phyloP scores from a whole-genome alignment of 2,797 vertebrate species.

The Lepus oiostolus region DNA sequence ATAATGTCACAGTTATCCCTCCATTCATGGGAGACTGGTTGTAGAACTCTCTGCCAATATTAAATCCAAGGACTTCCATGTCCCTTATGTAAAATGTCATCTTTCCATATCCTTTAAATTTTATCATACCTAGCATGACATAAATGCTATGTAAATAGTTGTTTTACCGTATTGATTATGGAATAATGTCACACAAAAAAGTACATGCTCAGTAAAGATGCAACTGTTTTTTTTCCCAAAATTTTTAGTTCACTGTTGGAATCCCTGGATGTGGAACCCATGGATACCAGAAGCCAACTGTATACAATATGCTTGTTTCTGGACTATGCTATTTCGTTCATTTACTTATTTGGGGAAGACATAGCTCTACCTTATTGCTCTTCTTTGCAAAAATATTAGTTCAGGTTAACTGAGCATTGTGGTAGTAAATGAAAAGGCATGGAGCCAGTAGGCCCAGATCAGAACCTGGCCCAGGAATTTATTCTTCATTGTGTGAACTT shows the following conservation, averaged over 20 bases:
- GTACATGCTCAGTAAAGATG: no score
- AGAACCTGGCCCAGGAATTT: background rate
- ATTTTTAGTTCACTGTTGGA: no score
- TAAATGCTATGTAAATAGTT: no score
- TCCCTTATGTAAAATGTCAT: background rate
- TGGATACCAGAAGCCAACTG: no score
- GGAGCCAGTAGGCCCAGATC: background rate
- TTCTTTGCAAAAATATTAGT: background rate
- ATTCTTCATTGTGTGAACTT: background rate
- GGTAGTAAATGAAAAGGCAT: fast-evolving
- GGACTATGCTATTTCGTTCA: background rate
- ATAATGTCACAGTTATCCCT: background rate
- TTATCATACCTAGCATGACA: no score
- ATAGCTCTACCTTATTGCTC: background rate
- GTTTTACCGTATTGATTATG: no score
- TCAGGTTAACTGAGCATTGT: background rate
- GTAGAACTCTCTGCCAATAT: background rate
- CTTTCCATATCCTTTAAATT: no score
- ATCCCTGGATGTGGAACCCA: no score
- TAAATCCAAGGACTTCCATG: background rate
- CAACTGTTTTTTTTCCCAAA: no score
- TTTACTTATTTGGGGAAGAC: background rate
- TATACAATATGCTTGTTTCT: background rate
- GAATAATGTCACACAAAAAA: no score
- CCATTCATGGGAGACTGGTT: background rate